Evolutionary conservation across 2,888 invertebrate species (phyloP).

Genomic region (Hemithea aestivaria): DNA sequence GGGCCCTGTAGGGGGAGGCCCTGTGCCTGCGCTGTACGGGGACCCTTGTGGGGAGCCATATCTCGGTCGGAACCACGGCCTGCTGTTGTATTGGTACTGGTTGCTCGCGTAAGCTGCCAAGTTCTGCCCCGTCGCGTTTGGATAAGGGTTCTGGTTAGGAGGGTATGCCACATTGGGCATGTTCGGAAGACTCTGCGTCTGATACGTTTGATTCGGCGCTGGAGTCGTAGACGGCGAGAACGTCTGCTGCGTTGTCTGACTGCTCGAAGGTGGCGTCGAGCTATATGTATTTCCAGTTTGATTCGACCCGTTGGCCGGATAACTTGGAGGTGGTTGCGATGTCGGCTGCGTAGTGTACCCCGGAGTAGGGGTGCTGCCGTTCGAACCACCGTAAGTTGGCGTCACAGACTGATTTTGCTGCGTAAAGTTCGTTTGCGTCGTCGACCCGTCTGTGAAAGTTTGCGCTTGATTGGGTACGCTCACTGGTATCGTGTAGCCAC

Average conservation of each 20-base stretch:
- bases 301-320: conserved; percentile 53
- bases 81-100: conserved; percentile 66
- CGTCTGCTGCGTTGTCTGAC: conserved; percentile 52
- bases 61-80: conserved; percentile 69
- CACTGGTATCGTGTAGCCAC: conserved; percentile 42
- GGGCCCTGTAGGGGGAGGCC: conserved; percentile 49
- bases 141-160: conserved; percentile 64
- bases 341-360: conserved; percentile 42
- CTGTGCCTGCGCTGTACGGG: conserved; percentile 53
- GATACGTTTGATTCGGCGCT: conserved; percentile 58
- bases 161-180: conserved; percentile 58
- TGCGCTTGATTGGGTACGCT: conserved; percentile 50
- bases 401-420: conserved; percentile 45
- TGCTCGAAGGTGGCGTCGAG: conserved; percentile 41
- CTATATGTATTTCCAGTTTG: conserved; percentile 47
- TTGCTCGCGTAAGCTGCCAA: conserved; percentile 70
- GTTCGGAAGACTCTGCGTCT: conserved; percentile 45
- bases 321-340: conserved; percentile 52
- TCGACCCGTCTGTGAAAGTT: conserved; percentile 48
- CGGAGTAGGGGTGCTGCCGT: conserved; percentile 34
- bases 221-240: conserved; percentile 68
- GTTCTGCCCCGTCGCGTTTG: conserved; percentile 70
- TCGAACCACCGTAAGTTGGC: conserved; percentile 48
- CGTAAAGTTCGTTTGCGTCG: conserved; percentile 48
- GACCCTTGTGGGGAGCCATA: conserved; percentile 68